Evolutionary conservation across 2,113 vertebrate genomes (phyloP).

Genomic region (Noctilio leporinus): DNA sequence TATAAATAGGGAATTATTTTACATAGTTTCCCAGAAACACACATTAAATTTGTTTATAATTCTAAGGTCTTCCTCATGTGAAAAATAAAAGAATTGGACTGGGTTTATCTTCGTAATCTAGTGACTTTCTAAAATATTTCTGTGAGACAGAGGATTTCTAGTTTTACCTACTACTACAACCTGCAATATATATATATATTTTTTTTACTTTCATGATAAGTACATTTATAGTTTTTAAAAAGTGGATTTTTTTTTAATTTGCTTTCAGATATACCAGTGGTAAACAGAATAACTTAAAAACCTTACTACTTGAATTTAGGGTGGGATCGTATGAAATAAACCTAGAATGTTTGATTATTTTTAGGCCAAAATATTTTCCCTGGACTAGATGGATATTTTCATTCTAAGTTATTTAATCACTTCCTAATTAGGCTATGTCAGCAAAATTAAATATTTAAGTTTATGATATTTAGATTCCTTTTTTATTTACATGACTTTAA

Average conservation of each 20-base stretch:
- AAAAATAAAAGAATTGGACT: background rate
- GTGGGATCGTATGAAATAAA: background rate
- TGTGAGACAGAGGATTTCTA: background rate
- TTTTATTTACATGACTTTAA: constrained; percentile 8
- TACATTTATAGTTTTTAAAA: background rate
- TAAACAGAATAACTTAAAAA: background rate
- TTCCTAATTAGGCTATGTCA: background rate
- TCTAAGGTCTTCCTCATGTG: background rate
- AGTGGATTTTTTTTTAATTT: background rate
- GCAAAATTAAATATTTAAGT: constrained; percentile 47
- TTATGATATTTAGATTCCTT: constrained; percentile 29
- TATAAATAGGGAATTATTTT: background rate
- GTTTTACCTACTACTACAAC: background rate
- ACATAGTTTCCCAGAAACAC: background rate
- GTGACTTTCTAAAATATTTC: background rate
- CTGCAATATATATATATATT: background rate
- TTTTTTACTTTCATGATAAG: background rate
- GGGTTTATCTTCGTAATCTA: background rate
- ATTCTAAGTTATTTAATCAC: constrained; percentile 30
- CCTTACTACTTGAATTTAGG: background rate
- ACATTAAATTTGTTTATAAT: background rate
- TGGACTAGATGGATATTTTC: background rate
- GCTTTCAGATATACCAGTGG: background rate
- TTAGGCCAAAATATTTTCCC: constrained; percentile 39
- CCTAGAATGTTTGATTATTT: constrained; percentile 17